phyloP scores from a whole-genome alignment of 64 coral and sea anemone genomes.

The Actinia tenebrosa region DNA sequence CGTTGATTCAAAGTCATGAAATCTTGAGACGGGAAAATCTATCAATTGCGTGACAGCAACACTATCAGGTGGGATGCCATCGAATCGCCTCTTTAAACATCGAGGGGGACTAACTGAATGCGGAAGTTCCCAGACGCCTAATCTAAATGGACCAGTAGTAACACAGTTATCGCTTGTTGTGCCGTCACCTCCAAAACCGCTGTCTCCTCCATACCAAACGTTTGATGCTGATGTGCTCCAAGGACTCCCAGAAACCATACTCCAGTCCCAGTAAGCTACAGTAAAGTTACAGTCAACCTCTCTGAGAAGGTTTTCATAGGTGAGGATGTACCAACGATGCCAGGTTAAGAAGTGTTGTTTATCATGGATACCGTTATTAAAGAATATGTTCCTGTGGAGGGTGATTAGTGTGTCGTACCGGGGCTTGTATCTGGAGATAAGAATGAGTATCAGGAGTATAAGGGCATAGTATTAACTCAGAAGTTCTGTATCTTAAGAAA shows the following conservation, averaged over 20 bases:
- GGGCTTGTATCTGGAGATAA: constrained; percentile 18
- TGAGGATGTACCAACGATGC: constrained; percentile 74
- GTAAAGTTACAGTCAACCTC: constrained; percentile 56
- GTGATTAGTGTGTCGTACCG: constrained; percentile 50
- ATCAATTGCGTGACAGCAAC: constrained; percentile 11
- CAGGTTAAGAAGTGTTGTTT: constrained; percentile 47
- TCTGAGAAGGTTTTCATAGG: constrained; percentile 68
- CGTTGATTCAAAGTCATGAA: constrained; percentile 36
- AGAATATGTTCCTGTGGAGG: constrained; percentile 37
- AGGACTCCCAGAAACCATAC: neutral
- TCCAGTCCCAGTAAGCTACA: constrained; percentile 69
- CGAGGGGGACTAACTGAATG: neutral
- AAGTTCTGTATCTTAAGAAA: too few species aligned
- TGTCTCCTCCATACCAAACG: constrained; percentile 24
- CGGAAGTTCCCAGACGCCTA: constrained; percentile 5
- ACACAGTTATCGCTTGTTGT: neutral
- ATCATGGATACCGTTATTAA: constrained; percentile 20
- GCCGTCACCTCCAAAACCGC: constrained; percentile 57
- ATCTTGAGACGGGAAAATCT: neutral
- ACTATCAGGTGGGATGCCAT: constrained; percentile 7
- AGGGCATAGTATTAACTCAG: too few species aligned
- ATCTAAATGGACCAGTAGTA: constrained; percentile 40
- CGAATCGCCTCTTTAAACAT: constrained; percentile 1
- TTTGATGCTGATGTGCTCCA: neutral
- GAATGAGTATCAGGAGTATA: too few species aligned